A percentile compares a stretch with the other conserved stretches of the same genome.
phyloP scores from a whole-genome alignment of 1,140 invertebrate genomes.

The Archivesica marissinica region DNA sequence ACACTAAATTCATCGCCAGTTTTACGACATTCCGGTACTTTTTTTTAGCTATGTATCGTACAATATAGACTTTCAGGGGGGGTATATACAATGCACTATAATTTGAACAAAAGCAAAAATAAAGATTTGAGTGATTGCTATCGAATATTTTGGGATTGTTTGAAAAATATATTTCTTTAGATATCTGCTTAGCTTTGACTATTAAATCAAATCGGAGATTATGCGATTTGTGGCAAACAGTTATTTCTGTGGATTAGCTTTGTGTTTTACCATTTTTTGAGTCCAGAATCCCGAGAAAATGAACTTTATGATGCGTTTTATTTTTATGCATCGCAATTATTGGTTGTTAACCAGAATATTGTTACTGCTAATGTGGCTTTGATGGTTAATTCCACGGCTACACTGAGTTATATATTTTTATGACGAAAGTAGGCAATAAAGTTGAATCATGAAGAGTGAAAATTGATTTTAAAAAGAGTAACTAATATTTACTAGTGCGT shows the following conservation, averaged over 20 bases:
- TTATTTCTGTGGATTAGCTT: neutral
- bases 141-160: neutral
- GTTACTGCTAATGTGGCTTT: too few relatives aligned
- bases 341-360: too few relatives aligned
- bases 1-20: neutral
- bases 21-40: too few relatives aligned
- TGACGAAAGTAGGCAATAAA: too few relatives aligned
- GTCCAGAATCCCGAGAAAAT: neutral
- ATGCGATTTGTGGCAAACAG: neutral
- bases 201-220: neutral
- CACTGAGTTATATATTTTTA: too few relatives aligned
- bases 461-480: too few relatives aligned
- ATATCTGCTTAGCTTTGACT: neutral
- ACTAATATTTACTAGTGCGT: too few relatives aligned
- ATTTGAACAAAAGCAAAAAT: neutral
- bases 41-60: too few relatives aligned
- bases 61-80: neutral
- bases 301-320: neutral
- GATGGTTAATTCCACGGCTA: too few relatives aligned
- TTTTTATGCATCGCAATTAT: slow-evolving; percentile 7
- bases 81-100: neutral
- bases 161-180: neutral
- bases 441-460: too few relatives aligned
- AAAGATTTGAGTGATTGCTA: neutral
- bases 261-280: neutral